These are phyloP conservation scores for Spisula subtruncata DNA, from an alignment of 2,888 invertebrate species.

Conservation along the genomic window DNA sequence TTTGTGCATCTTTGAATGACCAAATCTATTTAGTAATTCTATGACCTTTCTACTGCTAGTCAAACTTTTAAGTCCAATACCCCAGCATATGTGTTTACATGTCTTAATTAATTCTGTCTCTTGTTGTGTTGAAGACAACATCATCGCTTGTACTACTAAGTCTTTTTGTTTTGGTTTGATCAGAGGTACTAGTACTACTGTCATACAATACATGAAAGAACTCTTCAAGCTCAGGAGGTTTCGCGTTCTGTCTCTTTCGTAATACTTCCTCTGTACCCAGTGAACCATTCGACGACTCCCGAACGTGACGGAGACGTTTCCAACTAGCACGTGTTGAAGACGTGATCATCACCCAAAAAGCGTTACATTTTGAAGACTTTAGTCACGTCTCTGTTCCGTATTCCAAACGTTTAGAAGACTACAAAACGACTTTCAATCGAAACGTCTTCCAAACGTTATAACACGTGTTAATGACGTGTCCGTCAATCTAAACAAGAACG, in stretches of 20 bases:
- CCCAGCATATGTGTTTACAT: constrained; percentile 55
- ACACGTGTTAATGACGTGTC: no score
- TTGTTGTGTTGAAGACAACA: constrained; percentile 32
- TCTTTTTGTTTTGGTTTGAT: constrained; percentile 20
- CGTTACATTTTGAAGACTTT: no score
- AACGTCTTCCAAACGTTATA: no score
- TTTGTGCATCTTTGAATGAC: constrained; percentile 50
- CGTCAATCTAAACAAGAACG: no score
- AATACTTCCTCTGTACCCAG: neutral
- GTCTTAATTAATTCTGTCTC: constrained; percentile 56
- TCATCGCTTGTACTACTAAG: constrained; percentile 36
- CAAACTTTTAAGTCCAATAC: constrained; percentile 58
- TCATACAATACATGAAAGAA: neutral
- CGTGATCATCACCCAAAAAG: no score
- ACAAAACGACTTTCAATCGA: no score
- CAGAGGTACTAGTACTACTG: neutral
- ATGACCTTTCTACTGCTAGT: constrained; percentile 57
- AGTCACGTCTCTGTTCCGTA: no score
- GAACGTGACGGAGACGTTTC: no score
- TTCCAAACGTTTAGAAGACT: no score
- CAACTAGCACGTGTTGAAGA: no score
- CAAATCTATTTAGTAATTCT: constrained; percentile 60
- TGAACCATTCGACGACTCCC: no score
- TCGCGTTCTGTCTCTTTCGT: neutral
- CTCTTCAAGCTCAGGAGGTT: neutral